A percentile compares a stretch with the other conserved stretches of the same genome.
Evolutionary conservation across 2,888 invertebrate genomes (phyloP).

Genomic region (Diogma glabrata): DNA sequence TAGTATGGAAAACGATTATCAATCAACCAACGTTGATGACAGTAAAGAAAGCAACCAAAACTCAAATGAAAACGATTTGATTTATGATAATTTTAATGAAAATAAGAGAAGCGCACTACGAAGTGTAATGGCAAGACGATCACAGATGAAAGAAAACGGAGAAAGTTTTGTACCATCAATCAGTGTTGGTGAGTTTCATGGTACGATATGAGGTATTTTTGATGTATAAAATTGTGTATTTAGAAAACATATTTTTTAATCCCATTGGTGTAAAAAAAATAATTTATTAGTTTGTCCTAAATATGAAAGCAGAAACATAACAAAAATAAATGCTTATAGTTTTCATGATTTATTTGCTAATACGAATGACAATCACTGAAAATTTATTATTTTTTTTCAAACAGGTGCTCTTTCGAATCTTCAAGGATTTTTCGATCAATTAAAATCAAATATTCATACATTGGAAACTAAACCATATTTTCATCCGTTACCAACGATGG

Average conservation of each 20-base stretch:
- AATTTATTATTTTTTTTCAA: slow-evolving; percentile 17
- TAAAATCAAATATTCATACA: slow-evolving; percentile 29
- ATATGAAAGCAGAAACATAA: no score
- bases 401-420: slow-evolving; percentile 32
- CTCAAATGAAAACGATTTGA: background rate
- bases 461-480: slow-evolving; percentile 26
- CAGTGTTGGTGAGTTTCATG: slow-evolving; percentile 31
- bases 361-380: no score
- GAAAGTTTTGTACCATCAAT: slow-evolving; percentile 27
- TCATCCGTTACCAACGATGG: background rate
- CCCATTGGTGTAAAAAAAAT: no score
- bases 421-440: slow-evolving; percentile 31
- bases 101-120: slow-evolving; percentile 19
- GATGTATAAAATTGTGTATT: no score
- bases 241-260: no score
- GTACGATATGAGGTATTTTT: no score
- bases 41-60: background rate
- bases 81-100: no score
- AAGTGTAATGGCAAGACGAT: slow-evolving; percentile 6
- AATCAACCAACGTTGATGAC: background rate
- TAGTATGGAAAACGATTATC: no score
- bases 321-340: no score
- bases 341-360: no score
- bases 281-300: no score
- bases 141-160: slow-evolving; percentile 5